A percentile compares a stretch with the other conserved stretches of the same genome.
These are phyloP conservation scores for Galbula dea DNA, from an alignment of 2,113 vertebrate species.

Conservation along the genomic window DNA sequence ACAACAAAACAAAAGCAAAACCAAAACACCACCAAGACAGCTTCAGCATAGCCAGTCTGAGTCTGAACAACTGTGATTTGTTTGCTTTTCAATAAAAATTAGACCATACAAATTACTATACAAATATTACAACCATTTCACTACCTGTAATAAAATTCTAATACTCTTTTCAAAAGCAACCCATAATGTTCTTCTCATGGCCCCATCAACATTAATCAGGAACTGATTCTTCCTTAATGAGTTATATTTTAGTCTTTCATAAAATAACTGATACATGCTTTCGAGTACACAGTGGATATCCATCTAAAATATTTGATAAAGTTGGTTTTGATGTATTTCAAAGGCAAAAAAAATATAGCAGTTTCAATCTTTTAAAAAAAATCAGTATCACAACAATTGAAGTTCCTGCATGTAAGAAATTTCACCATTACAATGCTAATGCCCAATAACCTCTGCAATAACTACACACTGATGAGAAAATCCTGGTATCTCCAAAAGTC, in stretches of 20 bases:
- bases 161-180: not conserved
- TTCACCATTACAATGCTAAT: not conserved
- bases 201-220: fast-evolving
- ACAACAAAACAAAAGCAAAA: not conserved
- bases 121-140: not conserved
- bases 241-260: not conserved
- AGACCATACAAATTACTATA: not conserved
- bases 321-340: not conserved
- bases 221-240: not conserved
- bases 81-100: not conserved
- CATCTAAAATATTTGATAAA: not conserved
- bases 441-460: not conserved
- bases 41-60: not conserved
- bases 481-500: not conserved
- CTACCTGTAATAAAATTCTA: not conserved
- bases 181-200: not conserved
- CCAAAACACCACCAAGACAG: not conserved
- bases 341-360: not conserved
- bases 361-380: not conserved
- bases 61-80: not conserved
- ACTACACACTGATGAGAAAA: not conserved
- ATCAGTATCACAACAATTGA: not conserved
- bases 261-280: not conserved
- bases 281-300: not conserved
- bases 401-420: not conserved